phyloP scores from a whole-genome alignment of 1,140 invertebrate genomes.

The Drosophila pseudoananassae region DNA sequence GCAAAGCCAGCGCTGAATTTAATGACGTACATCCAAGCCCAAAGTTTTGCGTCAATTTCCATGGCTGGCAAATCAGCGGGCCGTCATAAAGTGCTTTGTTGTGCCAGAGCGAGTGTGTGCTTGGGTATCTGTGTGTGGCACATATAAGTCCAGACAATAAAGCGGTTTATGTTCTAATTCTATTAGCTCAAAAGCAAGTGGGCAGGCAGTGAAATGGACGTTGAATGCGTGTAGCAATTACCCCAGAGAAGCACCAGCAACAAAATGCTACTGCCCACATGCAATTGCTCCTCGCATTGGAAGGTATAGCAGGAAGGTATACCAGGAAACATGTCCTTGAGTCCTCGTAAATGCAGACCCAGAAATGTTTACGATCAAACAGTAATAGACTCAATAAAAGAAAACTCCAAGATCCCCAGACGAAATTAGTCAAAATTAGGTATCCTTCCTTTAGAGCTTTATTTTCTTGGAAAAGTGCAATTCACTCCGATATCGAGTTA shows the following conservation, averaged over 20 bases:
- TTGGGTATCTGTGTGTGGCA: constrained; percentile 15
- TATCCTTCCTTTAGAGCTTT: not conserved
- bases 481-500: not conserved
- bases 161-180: constrained; percentile 79
- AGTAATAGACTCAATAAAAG: constrained; percentile 47
- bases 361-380: constrained; percentile 3
- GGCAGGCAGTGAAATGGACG: constrained; percentile 39
- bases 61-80: constrained; percentile 57
- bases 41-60: constrained; percentile 55
- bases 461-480: no score
- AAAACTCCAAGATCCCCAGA: constrained; percentile 1
- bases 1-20: constrained; percentile 54
- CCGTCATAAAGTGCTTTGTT: constrained; percentile 67
- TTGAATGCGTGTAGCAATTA: constrained; percentile 67
- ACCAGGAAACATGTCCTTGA: not conserved
- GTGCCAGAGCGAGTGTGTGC: not conserved
- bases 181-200: constrained; percentile 68
- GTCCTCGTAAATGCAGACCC: constrained; percentile 10
- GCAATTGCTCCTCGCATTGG: constrained; percentile 20
- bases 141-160: constrained; percentile 58
- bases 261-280: constrained; percentile 32
- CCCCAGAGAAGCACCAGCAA: constrained; percentile 40
- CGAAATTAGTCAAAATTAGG: constrained; percentile 37
- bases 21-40: constrained; percentile 49
- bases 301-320: not conserved